phyloP scores from a whole-genome alignment of 2,113 vertebrate species.

The Saguinus midas region DNA sequence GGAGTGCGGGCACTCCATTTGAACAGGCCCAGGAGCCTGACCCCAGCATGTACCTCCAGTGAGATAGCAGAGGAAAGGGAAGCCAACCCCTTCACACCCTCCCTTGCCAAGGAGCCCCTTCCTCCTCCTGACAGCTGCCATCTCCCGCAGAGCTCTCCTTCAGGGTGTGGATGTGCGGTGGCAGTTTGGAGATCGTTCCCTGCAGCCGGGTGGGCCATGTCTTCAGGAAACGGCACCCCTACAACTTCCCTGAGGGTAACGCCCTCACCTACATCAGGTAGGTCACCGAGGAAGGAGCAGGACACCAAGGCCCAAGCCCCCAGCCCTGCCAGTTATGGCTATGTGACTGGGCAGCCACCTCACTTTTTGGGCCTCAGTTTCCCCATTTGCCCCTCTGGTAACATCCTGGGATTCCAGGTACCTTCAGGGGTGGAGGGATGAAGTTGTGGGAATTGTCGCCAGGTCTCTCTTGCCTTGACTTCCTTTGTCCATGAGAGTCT shows the following conservation, averaged over 20 bases:
- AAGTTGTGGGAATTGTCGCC: not conserved
- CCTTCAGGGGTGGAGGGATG: not conserved
- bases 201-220: slow-evolving; percentile 98
- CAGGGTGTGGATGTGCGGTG: slow-evolving; percentile 99
- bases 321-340: not conserved
- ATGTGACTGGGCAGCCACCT: not conserved
- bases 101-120: not conserved
- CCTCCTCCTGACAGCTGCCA: slow-evolving; percentile 1
- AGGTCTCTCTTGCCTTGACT: not conserved
- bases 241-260: slow-evolving; percentile 98
- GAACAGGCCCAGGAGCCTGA: not conserved
- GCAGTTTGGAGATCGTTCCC: slow-evolving; percentile 97
- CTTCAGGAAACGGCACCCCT: slow-evolving; percentile 98
- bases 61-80: not conserved
- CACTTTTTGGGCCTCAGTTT: not conserved
- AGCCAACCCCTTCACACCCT: not conserved
- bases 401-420: not conserved
- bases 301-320: not conserved
- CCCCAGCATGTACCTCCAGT: not conserved
- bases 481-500: not conserved
- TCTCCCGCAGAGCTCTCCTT: slow-evolving; percentile 95
- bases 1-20: not conserved
- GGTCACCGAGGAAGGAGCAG: slow-evolving; percentile 66
- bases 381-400: not conserved
- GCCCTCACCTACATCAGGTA: slow-evolving; percentile 99